Base-by-base conservation (phyloP, 2,888 invertebrate species). In the Incurvaria masculella region DNA sequence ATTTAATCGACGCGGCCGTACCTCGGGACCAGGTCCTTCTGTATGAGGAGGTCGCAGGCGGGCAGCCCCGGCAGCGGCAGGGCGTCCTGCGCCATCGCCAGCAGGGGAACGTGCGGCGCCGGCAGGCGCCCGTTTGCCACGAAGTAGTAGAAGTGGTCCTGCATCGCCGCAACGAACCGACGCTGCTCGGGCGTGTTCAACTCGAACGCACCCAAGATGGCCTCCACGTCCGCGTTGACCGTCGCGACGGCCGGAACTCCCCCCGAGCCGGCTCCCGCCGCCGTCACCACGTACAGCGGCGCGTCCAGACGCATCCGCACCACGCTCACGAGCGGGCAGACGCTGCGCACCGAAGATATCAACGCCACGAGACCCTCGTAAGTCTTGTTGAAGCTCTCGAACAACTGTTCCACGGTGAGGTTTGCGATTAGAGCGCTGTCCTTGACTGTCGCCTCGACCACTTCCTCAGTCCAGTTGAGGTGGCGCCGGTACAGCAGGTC, bases 131-230 rank as follows among this genome's bases (percentile, higher is more conserved):
- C 91, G 55, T 88, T 84, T 80, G 87, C 84, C 2, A 91, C 89
- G 59, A 84, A 94, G 58, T 88, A 84, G 66, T 91, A 91, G 68
- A 94, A 94, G 23, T 91, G 68, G 53, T 87, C 85, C 61, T 91
- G 91, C 80, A 93, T 88, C 11, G 91, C 87, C 1, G 87, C 82
- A 56, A 89, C 83, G 61, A 85, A 92, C 17, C 88, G 80, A 40
- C 87, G 81, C 61, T 91, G 89, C 57, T 88, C 87, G 0, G 86
- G 84, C 38, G 85, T 85, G 56, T 83, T 84, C 0, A 88, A 85
- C 51, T 86, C 85, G 57, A 88, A 90, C 14, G 85, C 81, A 1
- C 89, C 91, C 42, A 94, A 79, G 55, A 94, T 92, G 1, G 91
- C 91, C 46, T 84, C 82, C 1, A 89, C 81, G 61, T 94, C 94